Conservation (phyloP, 2,797 vertebrate species). For the Propithecus deckenii region DNA sequence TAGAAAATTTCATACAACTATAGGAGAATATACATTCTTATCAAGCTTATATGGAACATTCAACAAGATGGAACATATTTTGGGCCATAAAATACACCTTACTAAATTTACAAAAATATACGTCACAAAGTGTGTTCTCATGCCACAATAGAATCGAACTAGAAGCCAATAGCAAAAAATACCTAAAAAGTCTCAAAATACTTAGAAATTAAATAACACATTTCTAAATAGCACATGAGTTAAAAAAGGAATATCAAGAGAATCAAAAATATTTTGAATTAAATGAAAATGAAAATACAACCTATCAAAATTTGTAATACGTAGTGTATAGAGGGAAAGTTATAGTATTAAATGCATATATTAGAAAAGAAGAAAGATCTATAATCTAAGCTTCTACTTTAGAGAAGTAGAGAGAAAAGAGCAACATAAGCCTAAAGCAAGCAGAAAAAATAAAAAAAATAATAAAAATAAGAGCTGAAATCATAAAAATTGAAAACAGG, state of each 20-base stretch:
- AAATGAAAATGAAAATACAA: neutral
- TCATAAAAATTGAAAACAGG: neutral
- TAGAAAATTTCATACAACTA: neutral
- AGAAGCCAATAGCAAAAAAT: neutral
- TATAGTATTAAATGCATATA: neutral
- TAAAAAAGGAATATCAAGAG: neutral
- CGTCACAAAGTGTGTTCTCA: neutral
- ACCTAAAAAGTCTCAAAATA: neutral
- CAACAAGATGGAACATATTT: neutral
- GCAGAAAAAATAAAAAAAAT: neutral
- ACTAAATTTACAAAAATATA: neutral
- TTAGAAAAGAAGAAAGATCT: neutral
- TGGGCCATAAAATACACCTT: neutral
- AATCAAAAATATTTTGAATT: neutral
- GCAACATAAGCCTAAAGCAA: neutral
- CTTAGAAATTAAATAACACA: neutral
- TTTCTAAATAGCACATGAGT: neutral
- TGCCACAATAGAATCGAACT: neutral
- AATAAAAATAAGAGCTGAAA: neutral
- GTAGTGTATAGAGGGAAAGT: neutral
- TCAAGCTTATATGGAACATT: neutral
- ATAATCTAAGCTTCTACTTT: neutral
- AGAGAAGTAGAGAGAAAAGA: neutral
- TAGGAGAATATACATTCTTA: neutral
- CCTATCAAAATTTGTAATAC: neutral